These are phyloP conservation scores for Lithodes maja DNA, from an alignment of 2,888 invertebrate species.

Conservation along the genomic window DNA sequence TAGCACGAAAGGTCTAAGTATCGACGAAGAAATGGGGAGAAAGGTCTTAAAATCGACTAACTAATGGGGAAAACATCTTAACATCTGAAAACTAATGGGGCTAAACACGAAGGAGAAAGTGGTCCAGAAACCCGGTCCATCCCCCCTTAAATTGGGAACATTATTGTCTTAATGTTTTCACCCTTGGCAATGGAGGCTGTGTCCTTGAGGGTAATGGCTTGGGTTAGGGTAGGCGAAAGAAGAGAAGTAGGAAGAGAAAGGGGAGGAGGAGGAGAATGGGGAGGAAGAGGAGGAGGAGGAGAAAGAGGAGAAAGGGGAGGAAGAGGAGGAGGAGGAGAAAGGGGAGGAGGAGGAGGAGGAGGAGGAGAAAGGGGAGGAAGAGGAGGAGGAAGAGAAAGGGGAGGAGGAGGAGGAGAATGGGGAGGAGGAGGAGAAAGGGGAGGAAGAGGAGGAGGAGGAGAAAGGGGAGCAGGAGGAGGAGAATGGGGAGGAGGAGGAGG, in stretches of 20 bases:
- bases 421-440: neutral
- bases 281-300: neutral
- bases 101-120: too few relatives aligned
- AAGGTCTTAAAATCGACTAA: too few relatives aligned
- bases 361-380: neutral
- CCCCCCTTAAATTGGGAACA: too few relatives aligned
- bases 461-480: neutral
- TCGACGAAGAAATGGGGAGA: too few relatives aligned
- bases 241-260: neutral
- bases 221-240: neutral
- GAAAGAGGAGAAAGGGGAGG: neutral
- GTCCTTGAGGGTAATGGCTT: neutral
- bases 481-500: neutral
- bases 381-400: neutral
- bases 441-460: neutral
- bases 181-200: too few relatives aligned
- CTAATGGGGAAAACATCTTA: too few relatives aligned
- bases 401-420: neutral
- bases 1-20: too few relatives aligned
- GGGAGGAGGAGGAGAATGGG: neutral
- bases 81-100: too few relatives aligned
- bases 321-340: neutral
- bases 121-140: too few relatives aligned
- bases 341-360: neutral
- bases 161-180: too few relatives aligned